phyloP scores from a whole-genome alignment of 2,113 vertebrate genomes.

The Menidia beryllina region DNA sequence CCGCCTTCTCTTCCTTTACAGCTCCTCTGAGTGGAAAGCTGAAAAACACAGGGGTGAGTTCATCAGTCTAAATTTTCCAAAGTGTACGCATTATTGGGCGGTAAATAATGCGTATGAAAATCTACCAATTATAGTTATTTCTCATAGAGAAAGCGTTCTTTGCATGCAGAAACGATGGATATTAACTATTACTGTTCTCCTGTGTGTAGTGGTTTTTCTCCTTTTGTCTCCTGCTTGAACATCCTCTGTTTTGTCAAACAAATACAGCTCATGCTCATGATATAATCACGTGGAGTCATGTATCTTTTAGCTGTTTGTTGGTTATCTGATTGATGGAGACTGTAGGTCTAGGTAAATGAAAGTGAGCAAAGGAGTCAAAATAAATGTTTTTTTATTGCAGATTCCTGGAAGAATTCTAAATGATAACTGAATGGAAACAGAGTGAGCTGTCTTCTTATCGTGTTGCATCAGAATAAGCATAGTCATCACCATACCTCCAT shows the following conservation, averaged over 20 bases:
- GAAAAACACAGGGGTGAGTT: constrained; percentile 14
- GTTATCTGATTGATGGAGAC: no score
- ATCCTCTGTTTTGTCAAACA: no score
- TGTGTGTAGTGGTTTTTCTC: neutral
- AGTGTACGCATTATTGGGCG: neutral
- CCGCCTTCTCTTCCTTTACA: constrained; percentile 38
- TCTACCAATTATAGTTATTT: neutral
- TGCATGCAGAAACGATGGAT: neutral
- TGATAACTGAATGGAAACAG: neutral
- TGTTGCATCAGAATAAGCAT: neutral
- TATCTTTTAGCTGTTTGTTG: neutral
- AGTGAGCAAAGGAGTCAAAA: no score
- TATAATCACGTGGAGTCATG: neutral
- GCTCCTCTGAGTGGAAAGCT: constrained; percentile 74
- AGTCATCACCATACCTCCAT: neutral
- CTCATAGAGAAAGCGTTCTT: neutral
- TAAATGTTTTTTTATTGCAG: no score
- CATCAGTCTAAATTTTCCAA: constrained; percentile 6
- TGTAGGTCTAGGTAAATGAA: no score
- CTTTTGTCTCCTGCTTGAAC: neutral
- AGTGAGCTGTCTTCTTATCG: neutral
- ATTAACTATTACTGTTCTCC: neutral
- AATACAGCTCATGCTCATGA: neutral
- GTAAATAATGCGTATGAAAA: neutral
- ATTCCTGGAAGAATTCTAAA: no score